Conservation (phyloP, 2,888 invertebrate genomes). For the Eupithecia tripunctaria region DNA sequence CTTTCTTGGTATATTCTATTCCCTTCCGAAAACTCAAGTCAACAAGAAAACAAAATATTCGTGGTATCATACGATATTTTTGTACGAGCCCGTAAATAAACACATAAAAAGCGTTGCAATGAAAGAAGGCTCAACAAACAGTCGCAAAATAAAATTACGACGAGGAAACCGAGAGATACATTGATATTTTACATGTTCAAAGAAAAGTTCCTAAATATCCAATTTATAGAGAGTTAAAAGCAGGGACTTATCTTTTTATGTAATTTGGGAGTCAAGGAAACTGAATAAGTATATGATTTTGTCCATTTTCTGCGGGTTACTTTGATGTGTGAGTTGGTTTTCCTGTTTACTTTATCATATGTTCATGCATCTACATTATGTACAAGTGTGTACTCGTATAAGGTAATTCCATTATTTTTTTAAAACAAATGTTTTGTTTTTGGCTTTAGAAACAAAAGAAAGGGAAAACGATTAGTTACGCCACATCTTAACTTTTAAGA, state of each 20-base stretch:
- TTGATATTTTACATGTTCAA: slow-evolving; percentile 35
- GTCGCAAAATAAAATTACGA: slow-evolving; percentile 28
- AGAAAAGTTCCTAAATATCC: slow-evolving; percentile 37
- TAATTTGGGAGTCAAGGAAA: slow-evolving; percentile 44
- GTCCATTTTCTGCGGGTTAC: slow-evolving; percentile 48
- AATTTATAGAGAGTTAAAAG: slow-evolving; percentile 48
- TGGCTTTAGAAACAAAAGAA: too few relatives aligned
- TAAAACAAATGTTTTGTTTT: too few relatives aligned
- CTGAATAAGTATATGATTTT: slow-evolving; percentile 47
- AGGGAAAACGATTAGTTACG: too few relatives aligned
- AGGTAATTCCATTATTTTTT: neutral
- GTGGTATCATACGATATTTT: slow-evolving; percentile 10
- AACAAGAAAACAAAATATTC: slow-evolving; percentile 1
- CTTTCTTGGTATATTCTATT: neutral
- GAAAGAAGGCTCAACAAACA: slow-evolving; percentile 26
- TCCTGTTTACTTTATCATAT: neutral
- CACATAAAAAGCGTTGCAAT: slow-evolving; percentile 18
- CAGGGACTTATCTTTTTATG: slow-evolving; percentile 40
- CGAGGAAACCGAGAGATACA: slow-evolving; percentile 21
- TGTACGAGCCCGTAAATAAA: slow-evolving; percentile 10
- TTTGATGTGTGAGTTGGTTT: slow-evolving; percentile 44
- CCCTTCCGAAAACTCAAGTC: neutral
- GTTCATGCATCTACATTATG: neutral
- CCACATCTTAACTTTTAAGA: too few relatives aligned
- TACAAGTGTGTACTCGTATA: neutral